phyloP scores from a whole-genome alignment of 1,140 invertebrate species.

The Vanessa atalanta region DNA sequence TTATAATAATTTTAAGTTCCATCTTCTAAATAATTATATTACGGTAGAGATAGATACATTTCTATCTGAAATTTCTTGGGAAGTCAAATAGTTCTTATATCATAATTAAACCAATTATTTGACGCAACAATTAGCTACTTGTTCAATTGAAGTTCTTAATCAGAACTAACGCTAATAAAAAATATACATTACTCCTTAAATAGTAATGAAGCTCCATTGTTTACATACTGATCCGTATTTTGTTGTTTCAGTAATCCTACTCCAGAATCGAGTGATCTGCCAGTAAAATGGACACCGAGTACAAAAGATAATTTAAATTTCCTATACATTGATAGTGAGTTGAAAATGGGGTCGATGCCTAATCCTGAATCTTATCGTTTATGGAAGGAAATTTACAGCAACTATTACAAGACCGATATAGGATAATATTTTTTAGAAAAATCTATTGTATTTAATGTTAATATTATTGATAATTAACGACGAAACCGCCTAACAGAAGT shows the following conservation, averaged over 20 bases:
- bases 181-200: no score
- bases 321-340: slow-evolving; percentile 54
- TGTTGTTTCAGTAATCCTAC: slow-evolving; percentile 60
- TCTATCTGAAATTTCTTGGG: no score
- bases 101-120: no score
- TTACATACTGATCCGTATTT: background rate
- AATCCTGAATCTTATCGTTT: slow-evolving; percentile 52
- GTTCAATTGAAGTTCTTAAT: no score
- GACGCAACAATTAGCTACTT: no score
- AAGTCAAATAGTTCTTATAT: no score
- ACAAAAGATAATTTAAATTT: slow-evolving; percentile 47
- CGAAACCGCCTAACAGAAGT: no score
- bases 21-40: no score
- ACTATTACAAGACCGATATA: slow-evolving; percentile 47
- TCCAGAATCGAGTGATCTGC: slow-evolving; percentile 36
- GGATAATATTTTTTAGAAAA: background rate
- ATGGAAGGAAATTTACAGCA: slow-evolving; percentile 62
- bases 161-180: no score
- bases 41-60: no score
- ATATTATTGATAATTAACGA: background rate
- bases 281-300: slow-evolving; percentile 60
- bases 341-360: slow-evolving; percentile 56
- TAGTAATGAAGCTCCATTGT: no score
- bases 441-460: background rate
- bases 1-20: no score